Conservation (phyloP, 2,888 invertebrate species). For the Harpalus rubripes region DNA sequence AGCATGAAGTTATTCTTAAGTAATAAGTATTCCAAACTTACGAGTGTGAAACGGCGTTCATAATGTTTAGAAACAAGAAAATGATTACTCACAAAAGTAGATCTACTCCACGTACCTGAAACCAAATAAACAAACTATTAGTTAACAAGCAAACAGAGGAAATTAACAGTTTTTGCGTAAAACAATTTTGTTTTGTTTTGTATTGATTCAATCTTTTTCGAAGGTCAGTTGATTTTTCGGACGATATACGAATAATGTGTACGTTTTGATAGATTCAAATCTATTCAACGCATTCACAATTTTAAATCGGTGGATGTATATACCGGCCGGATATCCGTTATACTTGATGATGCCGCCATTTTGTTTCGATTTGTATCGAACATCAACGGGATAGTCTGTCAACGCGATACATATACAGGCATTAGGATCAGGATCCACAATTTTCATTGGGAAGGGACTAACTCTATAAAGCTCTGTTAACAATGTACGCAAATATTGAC, state of each 20-base stretch:
- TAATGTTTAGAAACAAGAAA: constrained; percentile 42
- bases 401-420: background rate
- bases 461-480: background rate
- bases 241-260: constrained; percentile 36
- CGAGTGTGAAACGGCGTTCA: constrained; percentile 18
- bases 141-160: background rate
- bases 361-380: constrained; percentile 48
- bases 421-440: background rate
- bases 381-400: constrained; percentile 27
- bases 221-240: constrained; percentile 49
- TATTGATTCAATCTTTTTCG: constrained; percentile 41
- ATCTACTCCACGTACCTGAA: constrained; percentile 19
- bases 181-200: constrained; percentile 22
- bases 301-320: constrained; percentile 43
- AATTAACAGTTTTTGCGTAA: background rate
- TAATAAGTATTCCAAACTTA: constrained; percentile 29
- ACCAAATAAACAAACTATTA: constrained; percentile 38
- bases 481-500: background rate
- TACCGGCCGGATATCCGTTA: constrained; percentile 49
- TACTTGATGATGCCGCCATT: constrained; percentile 46
- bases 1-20: constrained; percentile 44
- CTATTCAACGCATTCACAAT: constrained; percentile 44
- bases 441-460: background rate
- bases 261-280: constrained; percentile 49
- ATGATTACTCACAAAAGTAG: constrained; percentile 24